Conservation (phyloP, 2,113 vertebrate genomes). For the Peromyscus leucopus region DNA sequence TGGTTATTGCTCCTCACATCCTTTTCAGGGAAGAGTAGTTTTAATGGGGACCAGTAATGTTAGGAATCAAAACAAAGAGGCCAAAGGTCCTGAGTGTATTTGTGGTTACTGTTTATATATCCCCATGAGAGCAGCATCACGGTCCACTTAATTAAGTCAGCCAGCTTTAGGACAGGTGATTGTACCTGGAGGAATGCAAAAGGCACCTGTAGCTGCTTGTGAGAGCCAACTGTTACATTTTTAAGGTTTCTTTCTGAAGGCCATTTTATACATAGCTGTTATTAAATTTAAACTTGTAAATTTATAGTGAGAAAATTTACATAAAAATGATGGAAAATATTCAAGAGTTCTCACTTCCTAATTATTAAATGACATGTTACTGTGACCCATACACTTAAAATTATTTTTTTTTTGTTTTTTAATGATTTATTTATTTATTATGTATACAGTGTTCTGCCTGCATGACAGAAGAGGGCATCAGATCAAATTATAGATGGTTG, state of each 20-base stretch:
- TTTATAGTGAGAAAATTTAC: background rate
- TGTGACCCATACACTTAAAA: background rate
- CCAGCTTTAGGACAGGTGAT: background rate
- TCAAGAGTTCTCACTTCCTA: background rate
- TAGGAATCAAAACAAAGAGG: conserved; percentile 48
- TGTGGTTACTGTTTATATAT: conserved; percentile 28
- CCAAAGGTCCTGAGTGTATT: background rate
- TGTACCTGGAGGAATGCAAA: background rate
- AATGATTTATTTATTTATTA: background rate
- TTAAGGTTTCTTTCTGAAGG: background rate
- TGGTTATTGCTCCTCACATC: conserved; percentile 7
- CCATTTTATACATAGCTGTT: background rate
- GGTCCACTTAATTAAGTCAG: conserved; percentile 23
- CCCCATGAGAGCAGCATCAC: background rate
- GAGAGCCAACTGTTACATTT: background rate
- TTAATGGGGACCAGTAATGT: conserved; percentile 7
- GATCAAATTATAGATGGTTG: background rate
- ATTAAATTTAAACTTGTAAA: background rate
- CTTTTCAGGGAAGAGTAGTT: conserved; percentile 34
- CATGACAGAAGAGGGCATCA: background rate
- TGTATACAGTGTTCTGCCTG: background rate
- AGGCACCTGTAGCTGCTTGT: background rate
- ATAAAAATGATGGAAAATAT: background rate
- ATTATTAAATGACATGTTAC: background rate
- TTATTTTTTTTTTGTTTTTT: background rate